phyloP scores from a whole-genome alignment of 2,113 vertebrate species.

The Ardeotis arabs region DNA sequence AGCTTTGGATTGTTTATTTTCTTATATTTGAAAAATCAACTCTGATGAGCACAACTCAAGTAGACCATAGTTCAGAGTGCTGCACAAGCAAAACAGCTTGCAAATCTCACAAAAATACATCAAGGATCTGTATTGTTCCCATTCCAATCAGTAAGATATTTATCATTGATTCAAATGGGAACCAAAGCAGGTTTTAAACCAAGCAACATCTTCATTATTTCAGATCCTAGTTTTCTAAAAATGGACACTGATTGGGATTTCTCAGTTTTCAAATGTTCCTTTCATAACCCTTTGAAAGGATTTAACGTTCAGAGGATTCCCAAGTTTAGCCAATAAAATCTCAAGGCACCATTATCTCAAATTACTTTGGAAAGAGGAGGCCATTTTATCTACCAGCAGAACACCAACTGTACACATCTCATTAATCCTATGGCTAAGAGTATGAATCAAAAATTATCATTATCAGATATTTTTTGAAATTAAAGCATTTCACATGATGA shows the following conservation, averaged over 20 bases:
- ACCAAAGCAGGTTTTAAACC: neutral
- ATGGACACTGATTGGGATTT: neutral
- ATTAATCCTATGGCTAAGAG: neutral
- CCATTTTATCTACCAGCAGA: neutral
- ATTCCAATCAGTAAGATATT: neutral
- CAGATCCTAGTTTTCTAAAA: neutral
- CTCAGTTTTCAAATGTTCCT: neutral
- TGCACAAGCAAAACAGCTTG: neutral
- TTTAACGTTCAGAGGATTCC: neutral
- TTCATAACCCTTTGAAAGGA: neutral
- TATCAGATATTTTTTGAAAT: neutral
- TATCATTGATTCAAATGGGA: neutral
- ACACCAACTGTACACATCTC: fast-evolving
- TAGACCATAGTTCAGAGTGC: neutral
- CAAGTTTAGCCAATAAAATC: neutral
- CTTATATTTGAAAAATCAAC: neutral
- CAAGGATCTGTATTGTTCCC: neutral
- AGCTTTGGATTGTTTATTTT: neutral
- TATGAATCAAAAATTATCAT: neutral
- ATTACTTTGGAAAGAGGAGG: neutral
- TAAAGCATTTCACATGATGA: neutral
- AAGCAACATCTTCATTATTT: neutral
- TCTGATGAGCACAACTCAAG: neutral
- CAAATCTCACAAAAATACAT: neutral
- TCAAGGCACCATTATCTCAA: neutral